Evolutionary conservation across 53 echinoderm and acorn worm species (phyloP), one percentile per base, ranked within the genome.

Genomic region (Actinopyga echinites): DNA sequence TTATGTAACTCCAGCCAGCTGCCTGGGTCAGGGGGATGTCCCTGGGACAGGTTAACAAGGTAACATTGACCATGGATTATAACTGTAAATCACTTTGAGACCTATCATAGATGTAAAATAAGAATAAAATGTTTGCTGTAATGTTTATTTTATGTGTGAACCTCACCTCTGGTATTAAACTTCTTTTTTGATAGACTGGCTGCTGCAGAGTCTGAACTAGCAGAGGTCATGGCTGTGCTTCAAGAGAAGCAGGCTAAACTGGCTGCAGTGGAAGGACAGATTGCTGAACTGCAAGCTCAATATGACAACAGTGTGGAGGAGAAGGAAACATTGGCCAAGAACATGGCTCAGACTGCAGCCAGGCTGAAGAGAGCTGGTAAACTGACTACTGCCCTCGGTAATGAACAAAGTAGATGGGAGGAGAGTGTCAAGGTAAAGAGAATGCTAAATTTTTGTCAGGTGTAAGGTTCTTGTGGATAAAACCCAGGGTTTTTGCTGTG

Each of bases 401-500:
- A 97, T 85, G 99, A 97, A 85, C 99, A 97, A 65, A 90, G 81
- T 9, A 82, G 96, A 58, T 96, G 96, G 96, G 91, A 92, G 11
- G 93, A 93, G 75, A 96, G 94, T 30, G 99, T 97, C 44, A 87
- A 92, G 96, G 96, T 96, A 88, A 23, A 42, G 21, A 20, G 17
- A 2, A 49, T 49, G 17, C 49, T 49, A 10, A 49, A 49, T 15
- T 15, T 49, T 13, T 49, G 49, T 15, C 17, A 40, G 40, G 7
- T 40, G 13, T 49, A 49, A 49, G 17, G 13, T 49, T 49, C 17
- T 13, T 15, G 17, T 13, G 49, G 2, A 15, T 44, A 5, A 49
- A 49, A 49, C 9, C 13, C 0, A 49, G n/a, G n/a, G n/a, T n/a
- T n/a, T n/a, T n/a, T n/a, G n/a, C n/a, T n/a, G n/a, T n/a, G n/a